Percentiles rank a stretch among this genome's conserved stretches.
Conservation (phyloP, 1,140 invertebrate genomes). For the Cyphomyrmex costatus region DNA sequence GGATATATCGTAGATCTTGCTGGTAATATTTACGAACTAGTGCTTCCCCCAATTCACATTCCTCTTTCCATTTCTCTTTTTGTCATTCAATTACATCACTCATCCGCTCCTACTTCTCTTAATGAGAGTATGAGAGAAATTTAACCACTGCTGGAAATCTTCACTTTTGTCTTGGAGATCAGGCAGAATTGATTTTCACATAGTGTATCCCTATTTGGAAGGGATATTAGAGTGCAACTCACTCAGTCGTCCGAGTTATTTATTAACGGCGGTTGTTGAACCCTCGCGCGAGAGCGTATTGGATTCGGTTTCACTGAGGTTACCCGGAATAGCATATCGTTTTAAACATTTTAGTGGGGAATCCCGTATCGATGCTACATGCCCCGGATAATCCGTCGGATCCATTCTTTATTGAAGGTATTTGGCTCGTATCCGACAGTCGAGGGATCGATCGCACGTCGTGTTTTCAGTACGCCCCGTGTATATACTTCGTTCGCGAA, state of each 20-base stretch:
- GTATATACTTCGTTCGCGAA: constrained; percentile 50
- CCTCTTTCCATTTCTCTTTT: constrained; percentile 18
- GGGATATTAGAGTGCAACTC: constrained; percentile 33
- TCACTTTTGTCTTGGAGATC: not conserved
- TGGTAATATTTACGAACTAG: constrained; percentile 71
- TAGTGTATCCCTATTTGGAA: not conserved
- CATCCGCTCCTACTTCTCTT: not conserved
- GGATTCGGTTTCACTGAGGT: constrained; percentile 57
- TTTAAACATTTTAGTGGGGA: constrained; percentile 64
- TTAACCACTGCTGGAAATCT: constrained; percentile 2
- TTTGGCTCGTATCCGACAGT: constrained; percentile 54
- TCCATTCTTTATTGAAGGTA: constrained; percentile 60
- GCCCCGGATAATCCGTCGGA: constrained; percentile 59
- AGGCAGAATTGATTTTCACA: constrained; percentile 24
- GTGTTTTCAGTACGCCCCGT: constrained; percentile 41
- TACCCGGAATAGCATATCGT: constrained; percentile 60
- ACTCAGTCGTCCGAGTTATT: constrained; percentile 42
- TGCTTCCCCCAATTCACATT: not conserved
- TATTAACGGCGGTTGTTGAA: constrained; percentile 58
- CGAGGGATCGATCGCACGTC: constrained; percentile 39
- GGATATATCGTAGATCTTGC: constrained; percentile 75
- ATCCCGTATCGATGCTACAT: constrained; percentile 57
- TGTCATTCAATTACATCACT: not conserved
- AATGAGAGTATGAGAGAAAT: not conserved
- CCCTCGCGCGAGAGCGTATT: constrained; percentile 1